These are phyloP conservation scores for Uloborus plumipes DNA, from an alignment of 2,888 invertebrate species.

Conservation along the genomic window DNA sequence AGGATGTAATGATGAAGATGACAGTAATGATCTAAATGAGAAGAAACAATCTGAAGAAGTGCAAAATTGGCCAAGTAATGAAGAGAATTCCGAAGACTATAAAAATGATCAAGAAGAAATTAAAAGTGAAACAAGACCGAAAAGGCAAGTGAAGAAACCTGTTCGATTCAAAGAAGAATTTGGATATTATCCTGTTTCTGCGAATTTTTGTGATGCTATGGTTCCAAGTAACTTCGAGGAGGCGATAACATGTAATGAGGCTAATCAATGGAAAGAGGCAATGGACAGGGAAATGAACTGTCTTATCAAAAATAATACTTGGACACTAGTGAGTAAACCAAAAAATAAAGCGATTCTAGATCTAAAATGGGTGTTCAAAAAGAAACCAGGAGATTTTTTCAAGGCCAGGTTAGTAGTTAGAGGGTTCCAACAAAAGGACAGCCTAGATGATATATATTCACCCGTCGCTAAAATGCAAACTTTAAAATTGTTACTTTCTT, in stretches of 20 bases:
- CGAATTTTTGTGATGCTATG: neutral
- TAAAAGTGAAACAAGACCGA: constrained; percentile 2
- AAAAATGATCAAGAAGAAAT: neutral
- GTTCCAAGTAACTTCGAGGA: neutral
- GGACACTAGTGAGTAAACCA: no score
- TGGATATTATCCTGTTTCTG: neutral
- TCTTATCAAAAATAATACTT: no score
- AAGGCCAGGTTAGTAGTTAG: no score
- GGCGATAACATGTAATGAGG: neutral
- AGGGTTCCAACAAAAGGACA: no score
- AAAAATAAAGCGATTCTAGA: no score
- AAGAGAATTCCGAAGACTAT: neutral
- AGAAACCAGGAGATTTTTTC: no score
- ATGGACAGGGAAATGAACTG: no score
- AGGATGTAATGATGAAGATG: neutral
- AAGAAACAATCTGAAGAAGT: neutral
- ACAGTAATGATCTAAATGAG: neutral
- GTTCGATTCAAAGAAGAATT: neutral
- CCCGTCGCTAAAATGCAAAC: no score
- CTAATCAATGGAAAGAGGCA: neutral
- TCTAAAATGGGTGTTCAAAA: no score
- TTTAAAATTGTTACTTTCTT: no score
- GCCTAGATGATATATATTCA: no score
- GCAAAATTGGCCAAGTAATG: neutral
- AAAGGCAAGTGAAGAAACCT: neutral